These are phyloP conservation scores for Athrips mouffetella DNA, from an alignment of 2,888 invertebrate species.

Conservation along the genomic window DNA sequence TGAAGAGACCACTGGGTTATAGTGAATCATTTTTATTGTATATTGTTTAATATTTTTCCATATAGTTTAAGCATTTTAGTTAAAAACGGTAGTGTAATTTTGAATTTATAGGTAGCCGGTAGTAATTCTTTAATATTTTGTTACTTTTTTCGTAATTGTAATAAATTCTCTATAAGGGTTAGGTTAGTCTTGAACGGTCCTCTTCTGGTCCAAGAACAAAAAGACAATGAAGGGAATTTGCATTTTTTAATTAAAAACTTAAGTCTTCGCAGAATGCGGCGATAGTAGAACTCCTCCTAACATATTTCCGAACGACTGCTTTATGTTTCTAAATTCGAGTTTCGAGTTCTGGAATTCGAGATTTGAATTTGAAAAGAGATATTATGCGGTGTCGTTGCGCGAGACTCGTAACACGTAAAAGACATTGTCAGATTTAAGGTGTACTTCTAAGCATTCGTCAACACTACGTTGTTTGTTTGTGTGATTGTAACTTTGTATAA, in stretches of 20 bases:
- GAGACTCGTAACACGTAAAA: slow-evolving; percentile 50
- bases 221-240: slow-evolving; percentile 75
- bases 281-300: slow-evolving; percentile 24
- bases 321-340: slow-evolving; percentile 26
- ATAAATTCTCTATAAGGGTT: slow-evolving; percentile 66
- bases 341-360: slow-evolving; percentile 35
- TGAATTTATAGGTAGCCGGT: slow-evolving; percentile 72
- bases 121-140: slow-evolving; percentile 75
- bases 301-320: slow-evolving; percentile 24
- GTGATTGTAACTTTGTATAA: slow-evolving; percentile 53
- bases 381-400: slow-evolving; percentile 28
- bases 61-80: slow-evolving; percentile 74
- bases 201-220: slow-evolving; percentile 66
- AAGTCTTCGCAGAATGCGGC: slow-evolving; percentile 39
- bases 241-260: slow-evolving; percentile 56
- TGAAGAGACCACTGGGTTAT: slow-evolving; percentile 61
- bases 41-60: slow-evolving; percentile 77
- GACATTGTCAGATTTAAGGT: slow-evolving; percentile 65
- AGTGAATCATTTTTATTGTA: slow-evolving; percentile 77
- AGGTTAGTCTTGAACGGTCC: slow-evolving; percentile 66
- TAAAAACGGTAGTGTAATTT: slow-evolving; percentile 70
- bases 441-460: slow-evolving; percentile 58
- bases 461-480: slow-evolving; percentile 62
- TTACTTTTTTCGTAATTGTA: slow-evolving; percentile 71
- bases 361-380: slow-evolving; percentile 35